These are phyloP conservation scores for Eudyptes chrysolophus DNA, from an alignment of 2,113 vertebrate genomes.

Conservation along the genomic window DNA sequence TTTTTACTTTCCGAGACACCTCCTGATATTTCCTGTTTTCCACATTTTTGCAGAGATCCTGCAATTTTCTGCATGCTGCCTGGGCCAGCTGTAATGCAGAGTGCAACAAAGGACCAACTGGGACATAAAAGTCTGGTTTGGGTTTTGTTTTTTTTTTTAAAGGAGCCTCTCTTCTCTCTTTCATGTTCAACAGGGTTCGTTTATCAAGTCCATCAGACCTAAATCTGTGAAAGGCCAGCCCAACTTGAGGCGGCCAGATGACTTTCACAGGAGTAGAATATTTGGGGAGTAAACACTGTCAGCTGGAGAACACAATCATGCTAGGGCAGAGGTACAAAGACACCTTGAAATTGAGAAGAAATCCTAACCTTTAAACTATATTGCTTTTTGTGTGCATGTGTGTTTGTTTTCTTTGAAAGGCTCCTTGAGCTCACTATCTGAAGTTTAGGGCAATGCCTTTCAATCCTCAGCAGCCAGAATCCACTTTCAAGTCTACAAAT, in stretches of 20 bases:
- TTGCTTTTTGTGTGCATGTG: conserved; percentile 28
- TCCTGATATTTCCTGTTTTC: conserved; percentile 36
- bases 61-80: conserved; percentile 37
- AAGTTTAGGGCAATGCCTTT: conserved; percentile 63
- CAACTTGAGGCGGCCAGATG: neutral
- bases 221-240: neutral
- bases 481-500: conserved; percentile 50
- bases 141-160: neutral
- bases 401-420: conserved; percentile 37
- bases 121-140: neutral
- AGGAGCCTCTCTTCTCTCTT: neutral
- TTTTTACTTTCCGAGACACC: conserved; percentile 6
- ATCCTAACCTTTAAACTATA: conserved; percentile 44
- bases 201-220: neutral
- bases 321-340: neutral
- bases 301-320: neutral
- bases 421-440: conserved; percentile 41
- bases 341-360: conserved; percentile 37
- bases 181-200: neutral
- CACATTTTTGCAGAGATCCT: conserved; percentile 2
- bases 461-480: conserved; percentile 38
- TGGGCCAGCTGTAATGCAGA: neutral
- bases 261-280: neutral
- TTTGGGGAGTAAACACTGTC: neutral
- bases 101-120: neutral